Conservation (phyloP, 1,140 invertebrate species). For the Aphelinus certus region DNA sequence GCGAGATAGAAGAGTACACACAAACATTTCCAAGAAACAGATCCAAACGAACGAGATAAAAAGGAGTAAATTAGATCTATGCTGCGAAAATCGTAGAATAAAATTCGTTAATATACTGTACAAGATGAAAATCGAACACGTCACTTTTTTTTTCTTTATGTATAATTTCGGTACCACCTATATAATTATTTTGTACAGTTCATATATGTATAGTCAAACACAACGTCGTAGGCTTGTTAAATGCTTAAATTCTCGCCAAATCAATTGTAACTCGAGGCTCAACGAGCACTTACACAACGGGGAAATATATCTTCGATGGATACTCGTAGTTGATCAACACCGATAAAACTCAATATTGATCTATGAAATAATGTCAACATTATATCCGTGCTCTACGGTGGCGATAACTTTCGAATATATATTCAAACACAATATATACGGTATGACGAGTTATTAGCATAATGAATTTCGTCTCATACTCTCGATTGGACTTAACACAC, state of each 20-base stretch:
- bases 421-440: too few relatives aligned
- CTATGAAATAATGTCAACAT: conserved; percentile 14
- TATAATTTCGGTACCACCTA: conserved; percentile 26
- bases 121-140: conserved; percentile 39
- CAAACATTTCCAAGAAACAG: neutral
- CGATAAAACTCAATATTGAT: neutral
- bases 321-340: neutral
- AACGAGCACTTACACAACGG: too few relatives aligned
- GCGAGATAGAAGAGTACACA: neutral
- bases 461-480: conserved; percentile 1
- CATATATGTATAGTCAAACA: conserved; percentile 11
- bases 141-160: neutral
- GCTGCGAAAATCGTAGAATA: conserved; percentile 27
- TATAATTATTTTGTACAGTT: conserved; percentile 35
- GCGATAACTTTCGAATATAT: too few relatives aligned
- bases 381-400: neutral
- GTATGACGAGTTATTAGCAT: too few relatives aligned
- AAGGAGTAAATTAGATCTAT: conserved; percentile 28
- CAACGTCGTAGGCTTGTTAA: conserved; percentile 9
- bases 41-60: conserved; percentile 19
- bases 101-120: conserved; percentile 36
- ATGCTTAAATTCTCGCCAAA: too few relatives aligned
- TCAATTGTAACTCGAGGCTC: too few relatives aligned
- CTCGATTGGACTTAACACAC: conserved; percentile 35
- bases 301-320: too few relatives aligned